phyloP scores from a whole-genome alignment of 2,797 vertebrate species.

The Psittacula echo region DNA sequence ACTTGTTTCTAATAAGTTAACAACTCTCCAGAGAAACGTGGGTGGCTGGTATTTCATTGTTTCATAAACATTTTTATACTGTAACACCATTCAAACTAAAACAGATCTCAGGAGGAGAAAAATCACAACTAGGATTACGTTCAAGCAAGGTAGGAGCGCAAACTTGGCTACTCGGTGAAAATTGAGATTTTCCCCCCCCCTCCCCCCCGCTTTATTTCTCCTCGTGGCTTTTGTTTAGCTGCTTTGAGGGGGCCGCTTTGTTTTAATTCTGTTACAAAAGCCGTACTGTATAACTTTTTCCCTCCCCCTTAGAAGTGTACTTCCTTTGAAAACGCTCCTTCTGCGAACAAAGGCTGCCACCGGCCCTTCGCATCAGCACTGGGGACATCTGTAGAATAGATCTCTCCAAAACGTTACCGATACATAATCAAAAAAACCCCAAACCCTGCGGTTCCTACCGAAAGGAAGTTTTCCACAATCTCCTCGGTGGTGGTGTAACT shows the following conservation, averaged over 20 bases:
- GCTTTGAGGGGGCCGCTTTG: constrained; percentile 28
- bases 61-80: constrained; percentile 80
- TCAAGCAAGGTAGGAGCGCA: neutral
- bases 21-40: constrained; percentile 78
- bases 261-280: constrained; percentile 48
- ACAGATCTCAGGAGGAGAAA: constrained; percentile 57
- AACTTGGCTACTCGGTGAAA: constrained; percentile 43
- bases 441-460: constrained; percentile 76
- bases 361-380: constrained; percentile 59
- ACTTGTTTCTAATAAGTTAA: constrained; percentile 80
- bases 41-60: constrained; percentile 80
- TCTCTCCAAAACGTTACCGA: constrained; percentile 17
- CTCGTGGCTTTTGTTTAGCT: neutral
- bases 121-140: constrained; percentile 15
- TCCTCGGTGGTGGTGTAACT: constrained; percentile 80
- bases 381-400: neutral
- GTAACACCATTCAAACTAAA: constrained; percentile 74
- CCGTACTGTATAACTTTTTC: constrained; percentile 51
- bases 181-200: neutral
- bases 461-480: constrained; percentile 83
- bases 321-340: constrained; percentile 77
- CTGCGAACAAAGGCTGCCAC: constrained; percentile 78
- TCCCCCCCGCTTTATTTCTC: neutral
- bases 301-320: constrained; percentile 67
- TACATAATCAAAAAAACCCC: neutral